These are phyloP conservation scores for Macrochelys suwanniensis DNA, from an alignment of 2,797 vertebrate species.

Conservation along the genomic window DNA sequence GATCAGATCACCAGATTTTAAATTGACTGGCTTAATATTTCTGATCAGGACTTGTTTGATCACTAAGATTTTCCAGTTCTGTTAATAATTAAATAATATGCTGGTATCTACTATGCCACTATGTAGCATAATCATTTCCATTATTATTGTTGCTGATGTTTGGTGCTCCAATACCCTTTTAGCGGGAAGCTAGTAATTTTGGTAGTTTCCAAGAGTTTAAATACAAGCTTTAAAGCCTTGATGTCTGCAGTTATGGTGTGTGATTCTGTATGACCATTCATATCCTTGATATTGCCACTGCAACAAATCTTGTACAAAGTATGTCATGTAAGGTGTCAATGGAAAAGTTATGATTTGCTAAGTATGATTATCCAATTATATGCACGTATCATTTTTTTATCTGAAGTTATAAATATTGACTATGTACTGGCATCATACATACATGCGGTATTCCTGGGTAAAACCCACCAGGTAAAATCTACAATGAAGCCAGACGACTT, in stretches of 20 bases:
- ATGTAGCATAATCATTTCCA: constrained; percentile 70
- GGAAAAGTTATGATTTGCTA: no score
- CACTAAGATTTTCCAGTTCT: constrained; percentile 63
- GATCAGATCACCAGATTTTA: constrained; percentile 74
- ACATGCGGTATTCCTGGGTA: no score
- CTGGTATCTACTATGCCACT: constrained; percentile 55
- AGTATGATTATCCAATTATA: no score
- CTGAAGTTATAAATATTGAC: no score
- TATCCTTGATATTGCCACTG: no score
- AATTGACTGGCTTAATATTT: constrained; percentile 79
- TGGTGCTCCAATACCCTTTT: constrained; percentile 59
- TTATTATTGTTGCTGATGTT: constrained; percentile 70
- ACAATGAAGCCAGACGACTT: no score
- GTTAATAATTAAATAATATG: constrained; percentile 75
- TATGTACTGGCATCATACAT: no score
- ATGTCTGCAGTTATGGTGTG: constrained; percentile 50
- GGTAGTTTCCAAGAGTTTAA: constrained; percentile 71
- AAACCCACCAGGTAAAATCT: no score
- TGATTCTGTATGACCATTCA: no score
- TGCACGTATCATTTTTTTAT: no score
- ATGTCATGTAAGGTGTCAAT: no score
- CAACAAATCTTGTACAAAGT: no score
- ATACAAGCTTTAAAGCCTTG: constrained; percentile 72
- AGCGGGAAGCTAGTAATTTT: constrained; percentile 70
- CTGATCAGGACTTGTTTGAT: constrained; percentile 75